Percentiles rank a stretch among this genome's conserved stretches.
Evolutionary conservation across 2,888 invertebrate species (phyloP).

Genomic region (Mactromeris polynyma): DNA sequence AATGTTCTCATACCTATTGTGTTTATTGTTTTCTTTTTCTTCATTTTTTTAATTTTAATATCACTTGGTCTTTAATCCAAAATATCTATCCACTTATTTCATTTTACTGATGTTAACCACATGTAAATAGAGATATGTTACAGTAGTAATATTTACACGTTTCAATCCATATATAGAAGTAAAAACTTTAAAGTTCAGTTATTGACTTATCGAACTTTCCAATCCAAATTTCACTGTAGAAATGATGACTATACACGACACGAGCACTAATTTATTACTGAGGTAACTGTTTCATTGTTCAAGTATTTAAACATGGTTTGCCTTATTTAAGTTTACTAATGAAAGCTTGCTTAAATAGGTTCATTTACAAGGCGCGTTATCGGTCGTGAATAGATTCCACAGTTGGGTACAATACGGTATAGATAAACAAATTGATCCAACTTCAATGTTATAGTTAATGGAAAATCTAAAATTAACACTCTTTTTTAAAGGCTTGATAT

Average conservation of each 20-base stretch:
- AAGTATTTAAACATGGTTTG: background rate
- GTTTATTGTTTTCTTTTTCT: background rate
- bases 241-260: background rate
- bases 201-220: background rate
- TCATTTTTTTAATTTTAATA: background rate
- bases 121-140: background rate
- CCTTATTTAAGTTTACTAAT: background rate
- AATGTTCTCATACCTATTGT: background rate
- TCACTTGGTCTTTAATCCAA: background rate
- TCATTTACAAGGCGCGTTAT: background rate
- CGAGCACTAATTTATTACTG: background rate
- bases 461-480: background rate
- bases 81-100: background rate
- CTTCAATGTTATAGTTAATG: background rate
- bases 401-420: background rate
- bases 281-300: background rate
- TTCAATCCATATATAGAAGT: background rate
- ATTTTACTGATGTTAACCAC: background rate
- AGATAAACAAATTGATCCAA: background rate
- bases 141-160: background rate
- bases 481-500: background rate
- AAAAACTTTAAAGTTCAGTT: background rate
- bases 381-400: background rate
- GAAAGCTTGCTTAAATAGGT: constrained; percentile 7
- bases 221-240: background rate